Conservation (phyloP, 1,140 invertebrate species). For the Carposina sasakii region DNA sequence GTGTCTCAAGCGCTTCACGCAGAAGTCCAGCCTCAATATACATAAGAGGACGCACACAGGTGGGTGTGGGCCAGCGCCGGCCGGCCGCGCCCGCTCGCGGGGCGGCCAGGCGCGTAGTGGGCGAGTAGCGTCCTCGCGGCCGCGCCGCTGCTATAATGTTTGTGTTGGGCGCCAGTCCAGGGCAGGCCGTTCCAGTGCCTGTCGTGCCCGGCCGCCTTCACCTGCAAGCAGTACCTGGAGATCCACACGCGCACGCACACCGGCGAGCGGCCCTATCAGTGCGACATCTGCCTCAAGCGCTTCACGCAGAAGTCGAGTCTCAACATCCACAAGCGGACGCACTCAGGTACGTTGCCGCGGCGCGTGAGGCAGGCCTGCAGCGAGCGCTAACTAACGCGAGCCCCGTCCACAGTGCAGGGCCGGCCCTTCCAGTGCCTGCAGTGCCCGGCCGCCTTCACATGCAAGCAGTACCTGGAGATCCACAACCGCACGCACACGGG, state of each 20-base stretch:
- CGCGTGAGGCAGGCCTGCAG: background rate
- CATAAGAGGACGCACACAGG: slow-evolving; percentile 84
- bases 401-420: slow-evolving; percentile 57
- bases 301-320: slow-evolving; percentile 81
- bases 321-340: slow-evolving; percentile 84
- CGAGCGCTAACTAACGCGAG: background rate
- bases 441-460: slow-evolving; percentile 78
- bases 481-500: slow-evolving; percentile 84
- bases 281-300: slow-evolving; percentile 79
- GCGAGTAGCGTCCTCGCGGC: slow-evolving; percentile 55
- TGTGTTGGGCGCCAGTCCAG: slow-evolving; percentile 72
- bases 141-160: slow-evolving; percentile 64
- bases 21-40: slow-evolving; percentile 82
- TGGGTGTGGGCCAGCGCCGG: slow-evolving; percentile 63
- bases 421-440: slow-evolving; percentile 79
- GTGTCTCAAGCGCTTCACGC: slow-evolving; percentile 79
- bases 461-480: slow-evolving; percentile 81
- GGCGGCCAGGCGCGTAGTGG: slow-evolving; percentile 63
- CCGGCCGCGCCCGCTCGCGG: slow-evolving; percentile 55
- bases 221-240: slow-evolving; percentile 81
- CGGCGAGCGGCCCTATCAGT: slow-evolving; percentile 81
- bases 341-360: slow-evolving; percentile 71
- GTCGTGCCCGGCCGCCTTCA: slow-evolving; percentile 80
- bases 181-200: slow-evolving; percentile 82
- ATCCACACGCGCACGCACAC: slow-evolving; percentile 86